These are phyloP conservation scores for Mustelus asterias DNA, from an alignment of 2,113 vertebrate genomes.

Conservation along the genomic window DNA sequence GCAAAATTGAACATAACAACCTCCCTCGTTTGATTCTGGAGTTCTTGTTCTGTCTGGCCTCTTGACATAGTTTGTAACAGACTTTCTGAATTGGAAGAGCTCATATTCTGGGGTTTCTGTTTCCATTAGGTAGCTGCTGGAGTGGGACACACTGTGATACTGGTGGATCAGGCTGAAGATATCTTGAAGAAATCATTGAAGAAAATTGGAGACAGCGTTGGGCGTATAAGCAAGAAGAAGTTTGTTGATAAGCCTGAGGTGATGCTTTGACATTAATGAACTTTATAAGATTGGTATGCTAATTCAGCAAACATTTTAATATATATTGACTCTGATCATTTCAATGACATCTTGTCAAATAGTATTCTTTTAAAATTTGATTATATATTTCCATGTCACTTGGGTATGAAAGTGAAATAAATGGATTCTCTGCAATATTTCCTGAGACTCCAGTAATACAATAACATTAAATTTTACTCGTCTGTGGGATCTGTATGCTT, in stretches of 20 bases:
- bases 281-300: not conserved
- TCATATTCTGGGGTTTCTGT: not conserved
- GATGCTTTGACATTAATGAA: slow-evolving; percentile 31
- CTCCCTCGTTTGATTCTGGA: not conserved
- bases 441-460: not conserved
- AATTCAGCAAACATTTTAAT: not conserved
- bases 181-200: slow-evolving; percentile 78
- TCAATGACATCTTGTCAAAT: not conserved
- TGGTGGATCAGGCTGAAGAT: slow-evolving; percentile 87
- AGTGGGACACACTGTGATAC: slow-evolving; percentile 81
- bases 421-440: not conserved
- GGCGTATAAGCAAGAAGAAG: slow-evolving; percentile 85
- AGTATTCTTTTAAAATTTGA: not conserved
- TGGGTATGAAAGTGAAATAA: not conserved
- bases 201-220: slow-evolving; percentile 80
- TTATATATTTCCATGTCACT: not conserved
- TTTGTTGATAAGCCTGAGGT: slow-evolving; percentile 90
- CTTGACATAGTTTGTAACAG: not conserved
- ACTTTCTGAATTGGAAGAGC: not conserved
- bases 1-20: not conserved
- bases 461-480: not conserved
- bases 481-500: not conserved
- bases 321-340: not conserved
- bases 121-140: slow-evolving; percentile 73
- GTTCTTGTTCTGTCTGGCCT: not conserved